Evolutionary conservation across 2,797 vertebrate species (phyloP), one percentile per base, ranked within the genome.

Genomic region (Malacoctenus gilli): DNA sequence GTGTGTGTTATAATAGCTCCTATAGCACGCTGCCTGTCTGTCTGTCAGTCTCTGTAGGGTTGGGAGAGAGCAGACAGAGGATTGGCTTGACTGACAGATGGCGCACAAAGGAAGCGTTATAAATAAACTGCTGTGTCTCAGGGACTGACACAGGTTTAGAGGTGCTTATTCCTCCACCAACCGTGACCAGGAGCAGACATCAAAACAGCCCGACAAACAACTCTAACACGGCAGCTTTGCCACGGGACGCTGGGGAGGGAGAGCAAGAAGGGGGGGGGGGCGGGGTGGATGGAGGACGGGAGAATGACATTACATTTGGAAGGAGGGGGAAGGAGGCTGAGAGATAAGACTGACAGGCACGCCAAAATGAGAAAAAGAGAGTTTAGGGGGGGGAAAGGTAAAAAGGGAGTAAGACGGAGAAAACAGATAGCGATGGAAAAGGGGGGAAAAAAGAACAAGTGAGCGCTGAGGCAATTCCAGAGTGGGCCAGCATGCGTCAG

Each of bases 71-170:
- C 69, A 85, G 66, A 83, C 70, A 39, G 72, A 68, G 82, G 86
- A 83, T 87, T 83, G 86, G 65, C 77, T 87, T 90, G 86, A 89
- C 80, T 87, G 87, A 85, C 85, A 87, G 85, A 75, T 82, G 55
- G 75, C 31, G 55, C 51, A 89, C 85, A 85, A 89, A 88, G 75
- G 75, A 68, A 75, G 79, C n/a, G 64, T 77, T 88, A 88, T 87
- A 89, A 90, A 89, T 90, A 89, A 84, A 86, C 85, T 68, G 50
- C 75, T 60, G 79, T 69, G 72, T 85, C 82, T 82, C 58, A 25
- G 82, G 83, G 78, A 87, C 83, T 81, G 85, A 84, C 84, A 85
- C 86, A 80, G 86, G 85, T 89, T 87, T 88, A 84, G 79, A 87
- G 84, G 80, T 84, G 79, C 81, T 90, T 87, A 89, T 84, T 86